Percentiles rank a stretch among this genome's conserved stretches.
These are phyloP conservation scores for Solea senegalensis DNA, from an alignment of 2,113 vertebrate genomes.

Conservation along the genomic window DNA sequence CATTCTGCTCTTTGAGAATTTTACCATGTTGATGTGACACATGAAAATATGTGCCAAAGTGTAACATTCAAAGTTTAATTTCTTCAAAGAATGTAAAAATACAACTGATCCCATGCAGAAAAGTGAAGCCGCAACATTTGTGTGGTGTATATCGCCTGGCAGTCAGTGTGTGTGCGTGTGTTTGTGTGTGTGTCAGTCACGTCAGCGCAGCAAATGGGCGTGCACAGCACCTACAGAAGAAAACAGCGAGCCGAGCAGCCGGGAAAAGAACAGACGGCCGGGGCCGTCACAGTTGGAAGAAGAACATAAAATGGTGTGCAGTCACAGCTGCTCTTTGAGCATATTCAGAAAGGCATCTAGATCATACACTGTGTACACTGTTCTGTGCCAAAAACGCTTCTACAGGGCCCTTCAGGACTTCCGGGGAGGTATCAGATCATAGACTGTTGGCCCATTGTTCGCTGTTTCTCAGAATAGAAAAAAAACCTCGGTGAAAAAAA, in stretches of 20 bases:
- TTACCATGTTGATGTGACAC: no score
- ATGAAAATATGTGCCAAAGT: no score
- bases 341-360: constrained; percentile 6
- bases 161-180: neutral
- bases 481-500: neutral
- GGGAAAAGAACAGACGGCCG: neutral
- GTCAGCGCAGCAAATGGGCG: neutral
- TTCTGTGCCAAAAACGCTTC: neutral
- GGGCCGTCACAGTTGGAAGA: constrained; percentile 1
- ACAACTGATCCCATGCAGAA: no score
- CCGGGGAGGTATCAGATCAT: neutral
- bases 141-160: neutral
- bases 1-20: no score
- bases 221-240: constrained; percentile 1
- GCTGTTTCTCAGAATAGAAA: neutral
- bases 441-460: neutral
- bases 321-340: constrained; percentile 14
- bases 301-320: neutral
- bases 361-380: neutral
- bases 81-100: no score
- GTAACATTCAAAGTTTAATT: no score
- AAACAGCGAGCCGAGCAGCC: neutral
- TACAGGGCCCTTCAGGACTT: neutral
- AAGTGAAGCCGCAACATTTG: no score
- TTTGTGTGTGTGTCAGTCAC: neutral